Evolutionary conservation across 2,113 vertebrate genomes (phyloP).

Genomic region (cattle (Bos taurus)): ARS-UCD2.0 NC_037346.1:29974501-29975000

Average conservation of each 20-base stretch:
- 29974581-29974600: not conserved
- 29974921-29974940: not conserved
- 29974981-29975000: not conserved
- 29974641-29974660: not conserved
- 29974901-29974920: slow-evolving; percentile 4
- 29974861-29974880: not conserved
- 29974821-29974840: not conserved
- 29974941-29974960: slow-evolving; percentile 54
- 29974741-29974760: not conserved
- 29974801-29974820: not conserved
- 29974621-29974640: not conserved
- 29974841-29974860: not conserved
- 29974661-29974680: not conserved
- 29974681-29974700: not conserved
- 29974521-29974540: not conserved
- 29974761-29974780: not conserved
- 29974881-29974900: not conserved
- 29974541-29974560: not conserved
- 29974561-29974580: not conserved
- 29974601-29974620: not conserved
- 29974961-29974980: slow-evolving; percentile 63
- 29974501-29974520: not conserved
- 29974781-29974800: not conserved
- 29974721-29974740: not conserved
- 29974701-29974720: not conserved